These are phyloP conservation scores for Epicauta chinensis DNA, from an alignment of 1,140 invertebrate species.

Conservation along the genomic window DNA sequence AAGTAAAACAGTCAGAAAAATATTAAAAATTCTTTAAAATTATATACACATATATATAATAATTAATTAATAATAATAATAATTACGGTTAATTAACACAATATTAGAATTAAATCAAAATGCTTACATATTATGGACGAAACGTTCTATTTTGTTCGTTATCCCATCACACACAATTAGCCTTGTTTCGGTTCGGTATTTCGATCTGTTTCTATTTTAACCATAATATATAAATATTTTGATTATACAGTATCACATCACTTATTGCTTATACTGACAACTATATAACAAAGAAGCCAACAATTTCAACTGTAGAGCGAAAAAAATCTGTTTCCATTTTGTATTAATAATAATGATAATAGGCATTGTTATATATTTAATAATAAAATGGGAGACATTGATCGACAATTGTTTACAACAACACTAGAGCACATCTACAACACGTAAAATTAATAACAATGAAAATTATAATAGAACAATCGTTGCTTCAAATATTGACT, in stretches of 20 bases:
- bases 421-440: conserved; percentile 6
- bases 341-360: no score
- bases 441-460: neutral
- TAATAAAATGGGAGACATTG: conserved; percentile 4
- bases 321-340: no score
- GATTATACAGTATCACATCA: conserved; percentile 24
- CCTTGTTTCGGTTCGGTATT: no score
- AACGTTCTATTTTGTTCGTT: no score
- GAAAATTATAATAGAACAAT: conserved; percentile 4
- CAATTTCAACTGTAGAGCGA: neutral
- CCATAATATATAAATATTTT: conserved; percentile 11
- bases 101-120: neutral
- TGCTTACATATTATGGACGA: conserved; percentile 11
- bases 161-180: no score
- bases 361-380: neutral
- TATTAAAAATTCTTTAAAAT: conserved; percentile 11
- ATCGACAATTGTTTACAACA: neutral
- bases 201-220: no score
- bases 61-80: no score
- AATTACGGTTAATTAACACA: conserved; percentile 4
- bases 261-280: conserved; percentile 22
- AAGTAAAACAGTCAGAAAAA: conserved; percentile 25
- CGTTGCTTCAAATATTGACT: conserved; percentile 13
- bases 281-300: neutral
- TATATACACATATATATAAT: conserved; percentile 5